phyloP scores from a whole-genome alignment of 2,113 vertebrate species.

The Phaethornis superciliosus region DNA sequence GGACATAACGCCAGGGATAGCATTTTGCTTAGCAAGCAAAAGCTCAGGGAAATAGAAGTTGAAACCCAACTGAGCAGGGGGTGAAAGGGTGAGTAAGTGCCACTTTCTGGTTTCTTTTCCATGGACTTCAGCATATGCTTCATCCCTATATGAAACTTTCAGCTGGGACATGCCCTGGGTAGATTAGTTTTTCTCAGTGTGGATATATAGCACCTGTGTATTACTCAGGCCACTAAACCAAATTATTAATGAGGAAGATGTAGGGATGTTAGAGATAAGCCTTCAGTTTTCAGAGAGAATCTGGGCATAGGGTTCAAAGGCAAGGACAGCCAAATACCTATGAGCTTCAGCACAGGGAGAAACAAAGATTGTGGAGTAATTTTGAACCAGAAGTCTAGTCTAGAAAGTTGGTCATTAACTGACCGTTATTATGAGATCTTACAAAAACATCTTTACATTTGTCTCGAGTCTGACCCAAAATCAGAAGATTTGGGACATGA shows the following conservation, averaged over 20 bases:
- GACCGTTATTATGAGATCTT: conserved; percentile 20
- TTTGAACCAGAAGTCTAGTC: neutral
- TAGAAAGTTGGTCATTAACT: neutral
- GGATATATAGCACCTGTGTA: neutral
- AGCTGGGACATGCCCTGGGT: neutral
- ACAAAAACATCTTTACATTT: neutral
- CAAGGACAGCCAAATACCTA: neutral
- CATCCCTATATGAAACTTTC: neutral
- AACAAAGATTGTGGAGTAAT: neutral
- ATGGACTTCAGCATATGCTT: neutral
- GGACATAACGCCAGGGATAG: neutral
- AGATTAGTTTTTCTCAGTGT: neutral
- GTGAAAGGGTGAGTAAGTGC: neutral
- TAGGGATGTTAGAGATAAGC: neutral
- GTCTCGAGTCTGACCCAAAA: neutral
- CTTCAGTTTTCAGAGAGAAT: neutral
- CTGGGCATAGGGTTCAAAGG: neutral
- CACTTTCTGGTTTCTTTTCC: neutral
- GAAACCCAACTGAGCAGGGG: neutral
- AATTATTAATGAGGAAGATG: neutral
- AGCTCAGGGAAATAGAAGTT: neutral
- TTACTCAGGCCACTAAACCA: neutral
- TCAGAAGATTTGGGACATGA: neutral
- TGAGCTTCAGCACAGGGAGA: neutral
- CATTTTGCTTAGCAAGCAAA: neutral